Base-by-base conservation (phyloP, 2,113 vertebrate species). In the Lampris megalopsis region DNA sequence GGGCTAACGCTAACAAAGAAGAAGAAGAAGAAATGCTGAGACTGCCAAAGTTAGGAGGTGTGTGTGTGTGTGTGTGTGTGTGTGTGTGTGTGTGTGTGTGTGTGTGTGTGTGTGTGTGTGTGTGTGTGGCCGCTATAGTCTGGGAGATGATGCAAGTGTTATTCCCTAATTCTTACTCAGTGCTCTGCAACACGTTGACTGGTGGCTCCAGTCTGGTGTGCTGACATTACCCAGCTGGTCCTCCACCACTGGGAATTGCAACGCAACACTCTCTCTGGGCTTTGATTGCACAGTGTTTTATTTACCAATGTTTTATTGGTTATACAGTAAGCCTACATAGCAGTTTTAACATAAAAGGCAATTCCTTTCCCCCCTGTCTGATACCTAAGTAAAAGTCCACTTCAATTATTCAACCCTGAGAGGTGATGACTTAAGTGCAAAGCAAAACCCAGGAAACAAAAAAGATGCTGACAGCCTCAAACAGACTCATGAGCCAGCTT, bases 21-120 rank as follows among this genome's bases (percentile, higher is more conserved):
- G 24, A 24, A 24, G 24, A 24, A 47, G 24, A 60, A 75, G 75
- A 81, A 87, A 64, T 88, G 90, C 89, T 91, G 91, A 92, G 75
- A 73, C 43, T 75, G 89, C 84, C 81, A 75, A 80, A 79, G 42
- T 42, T 64, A 61, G 24, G 24, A 24, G 24, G 24, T 24, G 24
- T 24, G 24, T 24, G 24, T 24, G 24, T 24, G 24, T 24, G 24
- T 24, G 24, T 24, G 24, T 24, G 24, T 24, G 24, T 24, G 24
- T 24, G 45, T 66, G 75, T 80, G 86, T 79, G 86, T 24, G 24
- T 24, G 24, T 24, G 24, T 24, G 24, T 24, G 24, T 24, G 24
- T 24, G 24, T 24, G 24, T 24, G 24, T 24, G 24, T 24, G 24
- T 24, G 24, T 24, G 24, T 24, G 24, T 24, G 24, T 24, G 24